Base-by-base conservation (phyloP, 1,140 invertebrate species). In the Drosophila bocki region DNA sequence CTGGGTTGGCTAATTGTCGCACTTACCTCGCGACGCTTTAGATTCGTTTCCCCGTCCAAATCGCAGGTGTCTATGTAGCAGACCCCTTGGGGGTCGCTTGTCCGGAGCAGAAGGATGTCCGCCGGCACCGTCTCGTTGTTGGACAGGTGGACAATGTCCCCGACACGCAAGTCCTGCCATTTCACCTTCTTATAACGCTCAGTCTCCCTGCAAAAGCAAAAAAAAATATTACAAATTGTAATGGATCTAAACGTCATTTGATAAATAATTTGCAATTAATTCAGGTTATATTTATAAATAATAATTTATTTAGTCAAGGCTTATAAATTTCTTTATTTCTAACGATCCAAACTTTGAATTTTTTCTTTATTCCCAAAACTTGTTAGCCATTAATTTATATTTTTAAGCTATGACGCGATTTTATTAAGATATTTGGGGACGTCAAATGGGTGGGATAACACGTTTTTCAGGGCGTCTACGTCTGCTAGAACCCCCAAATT, bases 1-100 rank as follows among this genome's bases (percentile, higher is more conserved):
- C 39, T 39, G 42, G 26, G 26, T 51, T 48, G 50, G 39, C 33
- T 48, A 37, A 32, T 22, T 22, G 39, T 13, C 48, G 41, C 4
- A 87, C 71, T 69, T 60, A 98, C 96, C 93, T 99, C 96, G 87
- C 98, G 95, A 84, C 99, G 97, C 93, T 99, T 99, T 48, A 99
- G 94, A 94, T 99, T 99, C n/a, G 98, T 99, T 94, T 99, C 99
- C 12, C 99, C 99, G 92, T 99, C 99, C 78, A 99, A 94, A 94
- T 99, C 99, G 74, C 98, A 98, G 3, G 99, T 99, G 93, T 99
- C 96, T 91, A 99, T 96, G 93, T 99, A 99, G 92, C 98, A 99
- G 80, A 99, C 95, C 33, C 98, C 98, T 90, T 98, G 95, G 5
- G 97, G 96, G 94, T 99, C 98, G 92, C 98, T 98, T 47, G 97